Conservation (phyloP, 2,888 invertebrate genomes). For the Agonopterix arenella region DNA sequence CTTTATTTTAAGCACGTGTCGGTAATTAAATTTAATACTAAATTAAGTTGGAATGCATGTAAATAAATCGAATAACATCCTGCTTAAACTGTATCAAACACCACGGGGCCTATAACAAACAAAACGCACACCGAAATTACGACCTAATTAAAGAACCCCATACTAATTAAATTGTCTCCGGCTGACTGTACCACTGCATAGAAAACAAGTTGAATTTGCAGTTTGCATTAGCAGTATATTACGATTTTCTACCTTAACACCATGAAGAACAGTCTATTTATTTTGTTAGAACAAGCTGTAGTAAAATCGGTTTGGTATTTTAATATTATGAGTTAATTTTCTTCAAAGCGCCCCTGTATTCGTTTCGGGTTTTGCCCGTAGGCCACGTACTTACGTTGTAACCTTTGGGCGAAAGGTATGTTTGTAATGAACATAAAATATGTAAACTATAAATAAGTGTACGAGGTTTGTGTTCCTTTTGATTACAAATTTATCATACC, state of each 20-base stretch:
- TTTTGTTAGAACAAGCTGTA: background rate
- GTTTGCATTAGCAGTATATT: too few species aligned
- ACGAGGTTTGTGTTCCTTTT: too few species aligned
- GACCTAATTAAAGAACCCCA: constrained; percentile 36
- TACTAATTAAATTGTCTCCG: constrained; percentile 37
- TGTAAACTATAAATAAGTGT: too few species aligned
- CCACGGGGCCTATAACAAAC: constrained; percentile 20
- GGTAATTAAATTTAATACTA: background rate
- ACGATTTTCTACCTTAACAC: too few species aligned
- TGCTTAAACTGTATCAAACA: constrained; percentile 21
- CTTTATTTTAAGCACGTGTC: background rate
- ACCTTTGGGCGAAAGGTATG: too few species aligned
- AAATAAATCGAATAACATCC: constrained; percentile 16
- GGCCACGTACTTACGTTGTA: background rate
- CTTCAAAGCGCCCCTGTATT: constrained; percentile 10
- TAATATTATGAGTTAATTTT: constrained; percentile 15
- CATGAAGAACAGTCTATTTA: too few species aligned
- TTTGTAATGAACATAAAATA: too few species aligned
- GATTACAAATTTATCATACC: too few species aligned
- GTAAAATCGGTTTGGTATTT: background rate
- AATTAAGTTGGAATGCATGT: background rate
- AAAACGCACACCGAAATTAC: constrained; percentile 32
- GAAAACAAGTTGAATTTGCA: background rate
- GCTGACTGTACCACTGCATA: constrained; percentile 16
- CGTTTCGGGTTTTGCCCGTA: background rate